Percentiles rank a stretch among this genome's conserved stretches.
Evolutionary conservation across 2,888 invertebrate genomes (phyloP).

Genomic region (Synanthedon myopaeformis): DNA sequence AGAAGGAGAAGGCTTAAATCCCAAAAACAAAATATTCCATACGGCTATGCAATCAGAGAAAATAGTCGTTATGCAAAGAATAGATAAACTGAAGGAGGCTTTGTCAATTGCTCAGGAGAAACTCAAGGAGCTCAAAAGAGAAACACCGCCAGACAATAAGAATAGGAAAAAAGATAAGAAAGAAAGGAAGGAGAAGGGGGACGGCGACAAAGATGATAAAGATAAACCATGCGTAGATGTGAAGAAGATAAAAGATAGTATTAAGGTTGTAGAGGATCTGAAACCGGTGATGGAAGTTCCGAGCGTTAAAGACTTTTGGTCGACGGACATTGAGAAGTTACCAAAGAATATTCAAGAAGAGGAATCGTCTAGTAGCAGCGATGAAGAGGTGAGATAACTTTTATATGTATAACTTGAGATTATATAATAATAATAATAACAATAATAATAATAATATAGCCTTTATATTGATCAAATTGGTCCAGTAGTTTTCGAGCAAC

Average conservation of each 20-base stretch:
- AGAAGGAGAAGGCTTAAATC: slow-evolving; percentile 39
- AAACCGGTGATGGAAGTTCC: slow-evolving; percentile 43
- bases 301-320: slow-evolving; percentile 54
- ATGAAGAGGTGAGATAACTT: slow-evolving; percentile 38
- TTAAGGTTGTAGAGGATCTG: slow-evolving; percentile 27
- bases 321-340: slow-evolving; percentile 14
- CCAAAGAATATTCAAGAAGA: slow-evolving; percentile 18
- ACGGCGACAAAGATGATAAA: slow-evolving; percentile 15
- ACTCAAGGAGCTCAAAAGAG: slow-evolving; percentile 20
- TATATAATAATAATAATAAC: no score
- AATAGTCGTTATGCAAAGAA: slow-evolving; percentile 27
- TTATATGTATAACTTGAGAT: background rate
- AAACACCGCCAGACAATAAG: slow-evolving; percentile 13
- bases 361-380: slow-evolving; percentile 49
- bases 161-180: slow-evolving; percentile 15
- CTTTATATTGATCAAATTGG: no score
- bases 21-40: slow-evolving; percentile 42
- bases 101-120: slow-evolving; percentile 26
- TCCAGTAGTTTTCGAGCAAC: no score
- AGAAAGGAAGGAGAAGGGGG: slow-evolving; percentile 8
- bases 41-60: slow-evolving; percentile 49
- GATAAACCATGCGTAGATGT: slow-evolving; percentile 7
- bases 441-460: no score
- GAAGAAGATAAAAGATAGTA: slow-evolving; percentile 9
- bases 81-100: slow-evolving; percentile 29